Evolutionary conservation across 2,113 vertebrate species (phyloP).

Genomic region (Cyanoramphus novaezelandiae): DNA sequence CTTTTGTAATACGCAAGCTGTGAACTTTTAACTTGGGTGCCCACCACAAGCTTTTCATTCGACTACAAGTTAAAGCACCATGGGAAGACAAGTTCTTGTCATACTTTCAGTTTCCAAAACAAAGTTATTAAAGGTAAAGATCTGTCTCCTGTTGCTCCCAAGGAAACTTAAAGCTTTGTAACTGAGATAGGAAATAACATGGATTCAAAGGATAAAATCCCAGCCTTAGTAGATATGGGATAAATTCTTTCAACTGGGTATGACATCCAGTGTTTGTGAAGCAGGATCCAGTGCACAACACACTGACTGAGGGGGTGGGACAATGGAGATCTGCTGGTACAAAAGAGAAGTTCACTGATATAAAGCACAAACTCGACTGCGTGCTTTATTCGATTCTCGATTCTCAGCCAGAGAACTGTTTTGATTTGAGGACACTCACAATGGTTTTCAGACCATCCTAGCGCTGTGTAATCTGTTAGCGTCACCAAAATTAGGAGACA

Average conservation of each 20-base stretch:
- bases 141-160: background rate
- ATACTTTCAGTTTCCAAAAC: background rate
- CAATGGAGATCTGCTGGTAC: background rate
- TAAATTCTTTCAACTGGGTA: background rate
- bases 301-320: rapidly evolving
- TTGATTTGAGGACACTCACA: background rate
- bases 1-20: background rate
- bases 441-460: background rate
- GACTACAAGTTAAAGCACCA: background rate
- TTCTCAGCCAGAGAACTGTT: background rate
- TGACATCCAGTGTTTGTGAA: background rate
- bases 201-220: background rate
- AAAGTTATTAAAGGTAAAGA: background rate
- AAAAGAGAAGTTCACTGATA: background rate
- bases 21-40: background rate
- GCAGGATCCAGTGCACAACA: background rate
- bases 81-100: background rate
- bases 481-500: background rate
- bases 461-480: background rate
- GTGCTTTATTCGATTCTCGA: too few relatives aligned
- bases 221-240: rapidly evolving
- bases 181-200: background rate
- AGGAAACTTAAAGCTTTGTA: background rate
- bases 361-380: background rate
- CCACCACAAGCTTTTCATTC: background rate